Evolutionary conservation across 2,797 vertebrate species (phyloP).

Genomic region (Linurgus olivaceus): DNA sequence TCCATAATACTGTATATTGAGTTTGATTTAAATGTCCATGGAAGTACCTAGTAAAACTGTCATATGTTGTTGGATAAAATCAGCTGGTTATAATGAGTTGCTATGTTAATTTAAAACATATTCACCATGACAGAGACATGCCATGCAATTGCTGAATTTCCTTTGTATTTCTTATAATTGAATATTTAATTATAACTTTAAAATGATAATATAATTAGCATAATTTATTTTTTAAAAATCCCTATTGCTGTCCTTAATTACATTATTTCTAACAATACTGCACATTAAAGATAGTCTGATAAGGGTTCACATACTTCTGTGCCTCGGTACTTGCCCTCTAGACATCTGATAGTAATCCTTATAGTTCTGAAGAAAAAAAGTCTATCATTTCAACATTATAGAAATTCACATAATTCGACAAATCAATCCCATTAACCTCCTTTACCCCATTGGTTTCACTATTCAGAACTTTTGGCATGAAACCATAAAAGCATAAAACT

Average conservation of each 20-base stretch:
- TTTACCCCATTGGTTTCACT: neutral
- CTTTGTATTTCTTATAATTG: constrained; percentile 50
- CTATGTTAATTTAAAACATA: constrained; percentile 42
- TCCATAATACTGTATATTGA: neutral
- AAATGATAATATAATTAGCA: constrained; percentile 32
- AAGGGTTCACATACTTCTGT: neutral
- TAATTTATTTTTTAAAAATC: constrained; percentile 12
- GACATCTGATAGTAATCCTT: neutral
- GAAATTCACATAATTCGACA: neutral
- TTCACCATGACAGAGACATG: constrained; percentile 59
- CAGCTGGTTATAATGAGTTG: constrained; percentile 36
- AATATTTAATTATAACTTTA: constrained; percentile 50
- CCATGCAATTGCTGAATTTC: constrained; percentile 48
- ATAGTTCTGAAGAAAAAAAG: neutral
- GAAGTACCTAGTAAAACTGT: neutral
- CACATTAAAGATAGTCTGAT: constrained; percentile 30
- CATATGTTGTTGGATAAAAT: constrained; percentile 23
- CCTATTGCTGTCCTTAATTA: constrained; percentile 44
- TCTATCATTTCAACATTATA: neutral
- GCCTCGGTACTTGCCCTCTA: neutral
- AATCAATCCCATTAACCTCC: constrained; percentile 27
- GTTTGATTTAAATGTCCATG: neutral
- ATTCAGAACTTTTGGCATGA: neutral
- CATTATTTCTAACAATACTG: constrained; percentile 25
- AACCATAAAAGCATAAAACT: neutral